These are phyloP conservation scores for Pseudobourletiella spinata DNA, from an alignment of 1,140 invertebrate genomes.

Conservation along the genomic window DNA sequence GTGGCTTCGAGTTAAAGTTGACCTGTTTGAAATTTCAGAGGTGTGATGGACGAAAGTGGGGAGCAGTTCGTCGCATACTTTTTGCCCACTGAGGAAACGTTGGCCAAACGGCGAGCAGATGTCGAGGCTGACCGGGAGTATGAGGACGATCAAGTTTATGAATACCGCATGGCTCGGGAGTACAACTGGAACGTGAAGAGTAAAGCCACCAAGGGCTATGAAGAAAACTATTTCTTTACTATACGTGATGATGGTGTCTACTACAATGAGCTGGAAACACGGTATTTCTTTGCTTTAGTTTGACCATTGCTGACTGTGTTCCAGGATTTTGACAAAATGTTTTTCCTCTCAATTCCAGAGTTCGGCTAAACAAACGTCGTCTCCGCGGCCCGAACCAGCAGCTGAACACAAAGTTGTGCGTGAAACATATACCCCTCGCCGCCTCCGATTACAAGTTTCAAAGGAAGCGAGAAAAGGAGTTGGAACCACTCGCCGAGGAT, in stretches of 20 bases:
- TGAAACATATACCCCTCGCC: conserved; percentile 81
- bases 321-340: conserved; percentile 2
- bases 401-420: conserved; percentile 74
- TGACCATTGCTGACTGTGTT: neutral
- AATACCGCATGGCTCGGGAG: conserved; percentile 89
- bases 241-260: conserved; percentile 78
- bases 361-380: conserved; percentile 49
- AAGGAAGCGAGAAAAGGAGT: conserved; percentile 69
- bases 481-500: conserved; percentile 71
- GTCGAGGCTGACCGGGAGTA: conserved; percentile 68
- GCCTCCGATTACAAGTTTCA: conserved; percentile 78
- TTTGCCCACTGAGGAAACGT: conserved; percentile 84
- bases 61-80: conserved; percentile 99
- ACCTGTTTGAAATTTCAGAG: conserved; percentile 53
- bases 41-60: conserved; percentile 95
- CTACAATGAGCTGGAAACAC: conserved; percentile 95
- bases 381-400: conserved; percentile 41
- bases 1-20: too few species aligned
- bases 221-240: conserved; percentile 97
- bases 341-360: conserved; percentile 44
- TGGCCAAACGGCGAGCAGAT: conserved; percentile 77
- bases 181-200: conserved; percentile 99
- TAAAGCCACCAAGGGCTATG: conserved; percentile 93
- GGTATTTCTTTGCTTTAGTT: conserved; percentile 41
- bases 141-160: conserved; percentile 83